Evolutionary conservation across 2,113 vertebrate genomes (phyloP).

Genomic region (Cynoglossus semilaevis): DNA sequence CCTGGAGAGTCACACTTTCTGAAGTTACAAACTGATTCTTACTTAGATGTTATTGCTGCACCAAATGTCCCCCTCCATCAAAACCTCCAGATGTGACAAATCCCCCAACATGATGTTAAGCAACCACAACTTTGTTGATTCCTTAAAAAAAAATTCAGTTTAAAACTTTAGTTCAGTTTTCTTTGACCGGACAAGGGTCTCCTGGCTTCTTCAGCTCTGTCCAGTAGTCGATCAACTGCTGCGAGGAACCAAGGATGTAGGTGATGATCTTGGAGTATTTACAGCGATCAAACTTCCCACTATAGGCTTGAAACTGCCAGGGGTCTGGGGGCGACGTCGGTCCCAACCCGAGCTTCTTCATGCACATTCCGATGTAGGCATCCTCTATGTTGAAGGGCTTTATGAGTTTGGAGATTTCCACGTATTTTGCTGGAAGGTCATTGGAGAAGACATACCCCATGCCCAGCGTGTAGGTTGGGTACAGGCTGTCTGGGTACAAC

Average conservation of each 20-base stretch:
- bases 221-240: slow-evolving; percentile 65
- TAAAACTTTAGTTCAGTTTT: too few relatives aligned
- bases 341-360: slow-evolving; percentile 57
- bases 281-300: slow-evolving; percentile 45
- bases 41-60: too few relatives aligned
- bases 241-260: slow-evolving; percentile 54
- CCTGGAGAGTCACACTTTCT: too few relatives aligned
- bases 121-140: too few relatives aligned
- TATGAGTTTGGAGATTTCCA: slow-evolving; percentile 83
- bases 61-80: too few relatives aligned
- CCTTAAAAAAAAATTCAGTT: background rate
- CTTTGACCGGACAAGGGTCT: slow-evolving; percentile 28
- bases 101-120: too few relatives aligned
- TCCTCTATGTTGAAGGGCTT: slow-evolving; percentile 90
- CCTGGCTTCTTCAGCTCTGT: slow-evolving; percentile 56
- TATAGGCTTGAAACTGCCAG: slow-evolving; percentile 51
- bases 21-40: too few relatives aligned
- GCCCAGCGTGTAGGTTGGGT: slow-evolving; percentile 88
- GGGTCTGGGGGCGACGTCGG: slow-evolving; percentile 2
- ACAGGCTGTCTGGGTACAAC: slow-evolving; percentile 81
- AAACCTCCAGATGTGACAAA: too few relatives aligned
- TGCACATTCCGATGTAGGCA: slow-evolving; percentile 76
- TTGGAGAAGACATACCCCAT: slow-evolving; percentile 95
- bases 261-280: slow-evolving; percentile 65
- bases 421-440: slow-evolving; percentile 85